phyloP scores from a whole-genome alignment of 2,113 vertebrate species.

The Microcebus griseorufus region DNA sequence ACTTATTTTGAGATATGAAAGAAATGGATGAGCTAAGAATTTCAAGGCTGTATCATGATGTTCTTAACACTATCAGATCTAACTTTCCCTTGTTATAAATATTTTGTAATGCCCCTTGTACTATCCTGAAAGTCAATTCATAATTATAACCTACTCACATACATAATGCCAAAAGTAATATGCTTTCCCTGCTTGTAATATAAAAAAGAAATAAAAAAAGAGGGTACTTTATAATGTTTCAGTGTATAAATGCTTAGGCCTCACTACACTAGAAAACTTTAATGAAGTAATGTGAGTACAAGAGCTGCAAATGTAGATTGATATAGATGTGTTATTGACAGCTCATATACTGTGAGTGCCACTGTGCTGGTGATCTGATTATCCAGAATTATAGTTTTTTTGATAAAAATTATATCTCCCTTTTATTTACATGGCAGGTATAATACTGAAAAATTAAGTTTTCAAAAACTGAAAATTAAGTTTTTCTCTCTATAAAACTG shows the following conservation, averaged over 20 bases:
- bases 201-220: not conserved
- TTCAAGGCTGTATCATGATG: not conserved
- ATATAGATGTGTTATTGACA: not conserved
- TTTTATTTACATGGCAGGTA: not conserved
- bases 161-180: not conserved
- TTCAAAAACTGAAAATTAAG: not conserved
- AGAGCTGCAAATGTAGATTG: not conserved
- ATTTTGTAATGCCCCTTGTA: not conserved
- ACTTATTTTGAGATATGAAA: not conserved
- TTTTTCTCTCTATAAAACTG: slow-evolving; percentile 17
- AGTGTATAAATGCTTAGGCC: not conserved
- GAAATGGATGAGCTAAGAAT: not conserved
- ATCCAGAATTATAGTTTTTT: slow-evolving; percentile 43
- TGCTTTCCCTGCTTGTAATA: not conserved
- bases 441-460: not conserved
- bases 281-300: not conserved
- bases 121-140: not conserved
- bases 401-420: not conserved
- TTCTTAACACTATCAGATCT: not conserved
- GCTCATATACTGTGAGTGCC: not conserved
- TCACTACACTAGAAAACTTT: not conserved
- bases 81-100: not conserved
- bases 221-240: not conserved
- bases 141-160: not conserved
- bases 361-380: not conserved